These are phyloP conservation scores for Caranx melampygus DNA, from an alignment of 2,113 vertebrate genomes.

Conservation along the genomic window DNA sequence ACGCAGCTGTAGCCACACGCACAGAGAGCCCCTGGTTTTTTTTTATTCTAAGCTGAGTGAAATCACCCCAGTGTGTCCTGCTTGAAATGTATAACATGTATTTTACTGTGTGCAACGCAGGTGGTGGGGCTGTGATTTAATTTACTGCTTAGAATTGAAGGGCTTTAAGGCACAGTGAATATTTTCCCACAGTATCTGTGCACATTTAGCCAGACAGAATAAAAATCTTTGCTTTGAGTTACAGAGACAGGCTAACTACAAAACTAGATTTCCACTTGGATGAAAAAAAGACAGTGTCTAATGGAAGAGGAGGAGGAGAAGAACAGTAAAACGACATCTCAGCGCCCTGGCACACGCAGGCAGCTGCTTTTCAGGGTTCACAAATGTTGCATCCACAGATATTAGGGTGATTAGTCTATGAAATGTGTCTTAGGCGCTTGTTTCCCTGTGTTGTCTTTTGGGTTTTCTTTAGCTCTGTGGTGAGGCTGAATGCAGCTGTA, in stretches of 20 bases:
- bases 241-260: background rate
- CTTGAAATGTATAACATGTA: conserved; percentile 1
- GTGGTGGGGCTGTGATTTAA: background rate
- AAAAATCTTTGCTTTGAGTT: conserved; percentile 25
- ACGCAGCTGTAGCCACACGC: background rate
- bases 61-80: background rate
- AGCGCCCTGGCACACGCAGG: background rate
- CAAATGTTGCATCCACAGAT: conserved; percentile 1
- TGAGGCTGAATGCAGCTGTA: background rate
- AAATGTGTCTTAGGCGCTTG: background rate
- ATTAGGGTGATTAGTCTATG: background rate
- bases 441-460: background rate
- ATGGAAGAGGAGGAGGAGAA: background rate
- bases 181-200: background rate
- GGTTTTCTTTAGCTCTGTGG: background rate
- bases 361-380: background rate
- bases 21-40: background rate
- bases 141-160: conserved; percentile 22
- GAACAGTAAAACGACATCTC: background rate
- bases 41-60: background rate
- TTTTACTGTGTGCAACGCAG: background rate
- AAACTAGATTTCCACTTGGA: background rate
- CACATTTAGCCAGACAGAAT: conserved; percentile 16
- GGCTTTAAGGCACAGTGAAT: background rate
- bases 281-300: background rate